Evolutionary conservation across 2,888 invertebrate species (phyloP).

Genomic region (Rhimphoctona megacephalus): DNA sequence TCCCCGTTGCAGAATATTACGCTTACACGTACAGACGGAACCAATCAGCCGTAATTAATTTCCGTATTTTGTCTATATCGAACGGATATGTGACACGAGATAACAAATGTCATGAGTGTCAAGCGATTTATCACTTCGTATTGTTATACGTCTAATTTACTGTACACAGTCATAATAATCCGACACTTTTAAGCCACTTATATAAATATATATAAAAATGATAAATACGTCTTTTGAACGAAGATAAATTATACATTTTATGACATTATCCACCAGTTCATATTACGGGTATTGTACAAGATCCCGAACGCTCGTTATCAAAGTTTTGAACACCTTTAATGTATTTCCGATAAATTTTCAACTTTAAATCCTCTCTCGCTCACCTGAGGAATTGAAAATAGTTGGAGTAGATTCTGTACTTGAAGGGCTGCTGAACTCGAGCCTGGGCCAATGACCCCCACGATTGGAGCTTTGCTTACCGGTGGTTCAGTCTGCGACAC

Average conservation of each 20-base stretch:
- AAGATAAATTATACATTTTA: conserved; percentile 21
- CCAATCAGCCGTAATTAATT: conserved; percentile 63
- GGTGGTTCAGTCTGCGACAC: conserved; percentile 59
- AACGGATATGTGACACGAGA: conserved; percentile 13
- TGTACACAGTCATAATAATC: neutral
- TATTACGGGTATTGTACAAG: neutral
- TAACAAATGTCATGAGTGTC: neutral
- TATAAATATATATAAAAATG: neutral
- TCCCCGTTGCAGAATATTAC: conserved; percentile 6
- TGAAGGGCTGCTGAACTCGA: conserved; percentile 90
- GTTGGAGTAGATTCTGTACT: conserved; percentile 92
- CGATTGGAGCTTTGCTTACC: conserved; percentile 85
- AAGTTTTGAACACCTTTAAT: conserved; percentile 33
- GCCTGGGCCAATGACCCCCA: conserved; percentile 91
- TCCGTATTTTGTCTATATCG: conserved; percentile 17
- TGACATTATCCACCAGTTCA: neutral
- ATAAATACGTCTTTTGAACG: neutral
- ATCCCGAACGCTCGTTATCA: conserved; percentile 17
- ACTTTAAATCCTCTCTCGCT: conserved; percentile 32
- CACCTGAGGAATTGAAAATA: conserved; percentile 87
- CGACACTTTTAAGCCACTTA: neutral
- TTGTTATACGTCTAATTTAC: neutral
- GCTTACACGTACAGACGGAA: neutral
- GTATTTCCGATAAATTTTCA: conserved; percentile 42
- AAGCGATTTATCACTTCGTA: conserved; percentile 33